Percentiles rank a stretch among this genome's conserved stretches.
phyloP scores from a whole-genome alignment of 2,113 vertebrate genomes.

The Murina feae region DNA sequence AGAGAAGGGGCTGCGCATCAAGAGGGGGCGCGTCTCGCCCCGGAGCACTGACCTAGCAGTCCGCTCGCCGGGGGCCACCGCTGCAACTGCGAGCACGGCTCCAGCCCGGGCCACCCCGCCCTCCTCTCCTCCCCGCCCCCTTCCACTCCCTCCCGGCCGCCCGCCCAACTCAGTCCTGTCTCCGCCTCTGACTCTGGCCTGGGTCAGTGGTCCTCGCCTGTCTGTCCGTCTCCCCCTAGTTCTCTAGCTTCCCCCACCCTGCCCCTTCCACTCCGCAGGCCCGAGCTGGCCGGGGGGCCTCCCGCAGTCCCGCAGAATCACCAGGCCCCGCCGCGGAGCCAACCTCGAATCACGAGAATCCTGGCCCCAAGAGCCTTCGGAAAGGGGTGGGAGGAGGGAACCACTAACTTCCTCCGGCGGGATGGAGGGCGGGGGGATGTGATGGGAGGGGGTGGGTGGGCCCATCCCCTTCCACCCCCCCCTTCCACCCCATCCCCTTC shows the following conservation, averaged over 20 bases:
- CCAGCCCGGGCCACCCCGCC: neutral
- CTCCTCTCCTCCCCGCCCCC: rapidly evolving
- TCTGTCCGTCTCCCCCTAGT: rapidly evolving
- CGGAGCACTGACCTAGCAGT: neutral
- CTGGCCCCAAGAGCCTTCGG: neutral
- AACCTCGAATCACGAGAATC: neutral
- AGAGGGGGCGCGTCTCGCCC: neutral
- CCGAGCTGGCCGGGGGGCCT: neutral
- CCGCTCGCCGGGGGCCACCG: neutral
- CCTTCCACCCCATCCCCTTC: no score
- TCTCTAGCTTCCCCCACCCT: rapidly evolving
- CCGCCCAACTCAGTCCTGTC: neutral
- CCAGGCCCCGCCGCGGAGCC: neutral
- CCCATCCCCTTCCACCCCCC: neutral
- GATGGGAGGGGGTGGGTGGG: no score
- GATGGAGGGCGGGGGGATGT: neutral
- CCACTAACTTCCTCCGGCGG: neutral
- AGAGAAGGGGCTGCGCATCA: neutral
- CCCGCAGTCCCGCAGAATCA: neutral
- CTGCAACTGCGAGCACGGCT: neutral
- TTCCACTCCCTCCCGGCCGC: no score
- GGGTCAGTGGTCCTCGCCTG: neutral
- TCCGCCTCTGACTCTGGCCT: neutral
- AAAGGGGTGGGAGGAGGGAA: neutral
- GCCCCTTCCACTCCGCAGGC: neutral